A percentile compares a stretch with the other conserved stretches of the same genome.
Conservation (phyloP, 2,113 vertebrate genomes). For the Guaruba guarouba region DNA sequence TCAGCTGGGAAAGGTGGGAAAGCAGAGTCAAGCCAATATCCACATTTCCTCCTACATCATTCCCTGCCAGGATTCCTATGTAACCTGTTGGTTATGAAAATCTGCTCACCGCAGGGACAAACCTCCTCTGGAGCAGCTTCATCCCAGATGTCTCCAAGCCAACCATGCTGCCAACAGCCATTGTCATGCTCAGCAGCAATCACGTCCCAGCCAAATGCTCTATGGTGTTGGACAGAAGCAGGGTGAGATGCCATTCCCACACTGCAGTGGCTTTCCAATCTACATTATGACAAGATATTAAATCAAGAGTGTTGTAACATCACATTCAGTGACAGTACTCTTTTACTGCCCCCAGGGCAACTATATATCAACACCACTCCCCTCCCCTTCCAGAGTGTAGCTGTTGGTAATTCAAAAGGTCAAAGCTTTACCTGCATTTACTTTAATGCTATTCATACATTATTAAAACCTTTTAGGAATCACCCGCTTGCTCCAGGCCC, state of each 20-base stretch:
- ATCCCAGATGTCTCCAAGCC: background rate
- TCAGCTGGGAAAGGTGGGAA: background rate
- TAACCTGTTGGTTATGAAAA: background rate
- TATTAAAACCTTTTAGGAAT: constrained; percentile 25
- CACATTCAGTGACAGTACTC: background rate
- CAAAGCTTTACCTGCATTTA: constrained; percentile 1
- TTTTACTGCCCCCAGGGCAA: background rate
- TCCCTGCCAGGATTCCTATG: background rate
- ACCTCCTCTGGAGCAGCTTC: background rate
- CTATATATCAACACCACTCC: background rate
- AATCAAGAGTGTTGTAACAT: background rate
- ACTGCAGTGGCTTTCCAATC: accelerated
- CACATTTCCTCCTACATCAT: accelerated
- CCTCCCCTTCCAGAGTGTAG: background rate
- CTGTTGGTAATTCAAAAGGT: background rate
- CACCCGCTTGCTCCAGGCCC: background rate
- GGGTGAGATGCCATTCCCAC: background rate
- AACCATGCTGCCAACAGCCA: background rate
- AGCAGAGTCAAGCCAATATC: background rate
- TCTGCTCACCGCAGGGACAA: background rate
- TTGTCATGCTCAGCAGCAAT: background rate
- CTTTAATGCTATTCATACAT: constrained; percentile 3
- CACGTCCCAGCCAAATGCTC: accelerated
- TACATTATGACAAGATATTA: background rate
- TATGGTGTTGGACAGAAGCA: background rate